These are phyloP conservation scores for Boloria euphrosyne DNA, from an alignment of 2,888 invertebrate species.

Conservation along the genomic window DNA sequence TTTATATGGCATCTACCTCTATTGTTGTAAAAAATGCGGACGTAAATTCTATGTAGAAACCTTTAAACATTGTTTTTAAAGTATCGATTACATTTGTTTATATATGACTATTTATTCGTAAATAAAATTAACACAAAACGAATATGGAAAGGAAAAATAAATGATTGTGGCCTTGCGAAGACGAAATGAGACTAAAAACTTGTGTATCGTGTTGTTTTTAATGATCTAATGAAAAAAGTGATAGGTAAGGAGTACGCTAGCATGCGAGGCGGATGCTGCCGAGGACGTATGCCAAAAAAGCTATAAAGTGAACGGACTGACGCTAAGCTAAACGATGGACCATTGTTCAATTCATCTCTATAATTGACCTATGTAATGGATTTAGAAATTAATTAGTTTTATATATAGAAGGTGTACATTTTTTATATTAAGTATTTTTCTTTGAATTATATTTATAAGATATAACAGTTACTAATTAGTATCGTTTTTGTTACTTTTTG, in stretches of 20 bases:
- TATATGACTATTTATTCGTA: not conserved
- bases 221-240: constrained; percentile 39
- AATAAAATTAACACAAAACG: not conserved
- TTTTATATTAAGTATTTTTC: too few species aligned
- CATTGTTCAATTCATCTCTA: constrained; percentile 51
- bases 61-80: constrained; percentile 3
- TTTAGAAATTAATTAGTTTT: constrained; percentile 1
- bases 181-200: constrained; percentile 32
- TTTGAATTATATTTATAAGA: too few species aligned
- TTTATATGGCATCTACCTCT: constrained; percentile 11
- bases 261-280: constrained; percentile 54
- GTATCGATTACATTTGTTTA: constrained; percentile 10
- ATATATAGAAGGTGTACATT: not conserved
- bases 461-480: too few species aligned
- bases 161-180: constrained; percentile 29
- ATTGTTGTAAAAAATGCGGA: constrained; percentile 29
- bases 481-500: too few species aligned
- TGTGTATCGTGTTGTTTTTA: constrained; percentile 33
- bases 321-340: constrained; percentile 42
- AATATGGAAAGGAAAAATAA: constrained; percentile 25
- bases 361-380: constrained; percentile 31
- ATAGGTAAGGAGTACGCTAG: constrained; percentile 31
- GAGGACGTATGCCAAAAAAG: constrained; percentile 60
- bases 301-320: constrained; percentile 58
- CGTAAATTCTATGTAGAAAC: constrained; percentile 13